A percentile compares a stretch with the other conserved stretches of the same genome.
Evolutionary conservation across 2,113 vertebrate species (phyloP).

Genomic region (Hemibagrus wyckioides): DNA sequence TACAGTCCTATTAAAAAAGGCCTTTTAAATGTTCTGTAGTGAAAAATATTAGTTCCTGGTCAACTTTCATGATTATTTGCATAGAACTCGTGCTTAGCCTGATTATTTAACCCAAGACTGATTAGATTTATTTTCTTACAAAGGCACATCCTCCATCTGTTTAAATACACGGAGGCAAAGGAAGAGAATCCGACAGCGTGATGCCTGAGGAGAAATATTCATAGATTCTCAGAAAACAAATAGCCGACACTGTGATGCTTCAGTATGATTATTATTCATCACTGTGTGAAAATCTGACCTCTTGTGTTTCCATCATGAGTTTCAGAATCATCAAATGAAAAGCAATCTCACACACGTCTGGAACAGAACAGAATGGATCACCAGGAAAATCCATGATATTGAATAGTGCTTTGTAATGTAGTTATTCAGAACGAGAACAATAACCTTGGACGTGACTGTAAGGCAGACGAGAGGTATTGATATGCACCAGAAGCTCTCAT

Average conservation of each 20-base stretch:
- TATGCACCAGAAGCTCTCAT: conserved; percentile 62
- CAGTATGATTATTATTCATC: background rate
- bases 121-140: background rate
- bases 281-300: conserved; percentile 17
- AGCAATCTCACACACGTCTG: conserved; percentile 11
- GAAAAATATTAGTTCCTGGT: conserved; percentile 6
- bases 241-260: background rate
- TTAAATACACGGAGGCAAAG: background rate
- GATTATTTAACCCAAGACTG: background rate
- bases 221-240: background rate
- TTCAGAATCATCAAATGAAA: conserved; percentile 15
- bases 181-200: background rate
- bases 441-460: conserved; percentile 75
- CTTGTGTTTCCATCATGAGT: conserved; percentile 5
- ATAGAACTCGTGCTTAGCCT: background rate
- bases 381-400: conserved; percentile 21
- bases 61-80: background rate
- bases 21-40: background rate
- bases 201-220: background rate
- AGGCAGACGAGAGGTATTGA: conserved; percentile 49
- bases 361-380: background rate
- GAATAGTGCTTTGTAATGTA: conserved; percentile 45
- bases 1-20: conserved; percentile 20
- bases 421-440: conserved; percentile 65
- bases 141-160: too few relatives aligned